phyloP scores from a whole-genome alignment of 2,888 invertebrate genomes.

The Tubiluchus corallicola region DNA sequence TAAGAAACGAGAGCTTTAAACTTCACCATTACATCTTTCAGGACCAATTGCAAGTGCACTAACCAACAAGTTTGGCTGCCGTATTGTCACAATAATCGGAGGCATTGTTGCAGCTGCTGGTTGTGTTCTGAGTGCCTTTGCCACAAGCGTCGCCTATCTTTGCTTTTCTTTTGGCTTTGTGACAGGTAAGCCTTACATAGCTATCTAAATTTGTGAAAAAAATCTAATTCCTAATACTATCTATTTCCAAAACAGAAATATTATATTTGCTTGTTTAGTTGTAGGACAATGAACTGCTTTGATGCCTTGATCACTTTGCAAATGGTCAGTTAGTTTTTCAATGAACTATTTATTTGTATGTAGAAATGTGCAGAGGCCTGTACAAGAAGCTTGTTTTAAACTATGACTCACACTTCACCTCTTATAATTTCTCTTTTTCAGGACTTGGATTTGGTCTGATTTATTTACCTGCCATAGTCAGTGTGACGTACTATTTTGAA shows the following conservation, averaged over 20 bases:
- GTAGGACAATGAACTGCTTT: background rate
- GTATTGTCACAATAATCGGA: slow-evolving; percentile 65
- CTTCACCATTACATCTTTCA: too few relatives aligned
- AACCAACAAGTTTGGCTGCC: slow-evolving; percentile 80
- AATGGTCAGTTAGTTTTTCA: background rate
- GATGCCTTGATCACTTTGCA: background rate
- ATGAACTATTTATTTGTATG: background rate
- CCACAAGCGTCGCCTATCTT: slow-evolving; percentile 57
- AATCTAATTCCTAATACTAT: too few relatives aligned
- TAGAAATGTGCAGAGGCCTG: background rate
- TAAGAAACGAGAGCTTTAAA: too few relatives aligned
- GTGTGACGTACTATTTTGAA: slow-evolving; percentile 93
- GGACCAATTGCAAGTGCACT: slow-evolving; percentile 84
- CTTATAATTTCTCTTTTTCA: slow-evolving; percentile 21
- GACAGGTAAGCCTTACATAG: slow-evolving; percentile 64
- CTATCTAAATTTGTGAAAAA: too few relatives aligned
- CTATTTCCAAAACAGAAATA: background rate
- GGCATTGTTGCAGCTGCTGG: slow-evolving; percentile 48
- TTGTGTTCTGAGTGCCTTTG: slow-evolving; percentile 51
- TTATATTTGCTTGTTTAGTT: background rate
- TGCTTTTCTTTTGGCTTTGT: slow-evolving; percentile 62
- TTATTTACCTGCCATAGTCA: slow-evolving; percentile 91
- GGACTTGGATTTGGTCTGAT: slow-evolving; percentile 91
- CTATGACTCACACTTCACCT: background rate
- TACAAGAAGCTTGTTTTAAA: too few relatives aligned